Evolutionary conservation across 2,113 vertebrate species (phyloP).

Genomic region (Limnothrissa miodon): DNA sequence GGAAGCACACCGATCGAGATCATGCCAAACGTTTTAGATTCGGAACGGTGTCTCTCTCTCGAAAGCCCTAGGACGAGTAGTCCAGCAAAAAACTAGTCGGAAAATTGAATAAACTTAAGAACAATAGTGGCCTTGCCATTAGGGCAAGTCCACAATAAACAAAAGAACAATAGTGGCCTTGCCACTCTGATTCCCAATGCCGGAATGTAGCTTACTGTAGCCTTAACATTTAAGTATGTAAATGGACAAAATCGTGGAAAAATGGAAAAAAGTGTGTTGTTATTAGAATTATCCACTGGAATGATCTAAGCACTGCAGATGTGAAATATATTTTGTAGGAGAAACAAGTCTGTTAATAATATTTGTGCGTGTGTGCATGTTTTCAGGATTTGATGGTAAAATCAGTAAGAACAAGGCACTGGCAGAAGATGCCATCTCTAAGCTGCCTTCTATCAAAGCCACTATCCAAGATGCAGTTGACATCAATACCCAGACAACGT

Average conservation of each 20-base stretch:
- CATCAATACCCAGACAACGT: slow-evolving; percentile 64
- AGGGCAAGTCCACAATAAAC: no score
- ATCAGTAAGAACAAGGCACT: slow-evolving; percentile 67
- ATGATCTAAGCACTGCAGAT: not conserved
- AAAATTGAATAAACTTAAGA: no score
- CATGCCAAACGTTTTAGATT: no score
- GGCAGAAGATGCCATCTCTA: slow-evolving; percentile 77
- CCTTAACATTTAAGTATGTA: not conserved
- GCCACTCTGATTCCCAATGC: not conserved
- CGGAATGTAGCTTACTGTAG: not conserved
- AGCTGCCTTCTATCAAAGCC: slow-evolving; percentile 73
- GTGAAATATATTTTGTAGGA: not conserved
- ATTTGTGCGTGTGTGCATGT: not conserved
- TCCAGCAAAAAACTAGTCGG: no score
- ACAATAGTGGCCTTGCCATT: no score
- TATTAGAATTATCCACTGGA: no score
- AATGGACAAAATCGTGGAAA: not conserved
- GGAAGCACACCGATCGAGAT: no score
- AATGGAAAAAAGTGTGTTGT: no score
- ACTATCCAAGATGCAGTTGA: slow-evolving; percentile 69
- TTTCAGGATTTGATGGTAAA: slow-evolving; percentile 82
- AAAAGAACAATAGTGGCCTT: no score
- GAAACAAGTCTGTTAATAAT: not conserved
- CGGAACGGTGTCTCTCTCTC: no score
- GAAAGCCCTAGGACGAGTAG: no score